phyloP scores from a whole-genome alignment of 2,797 vertebrate genomes.

The Poeciliopsis paucimaculata region DNA sequence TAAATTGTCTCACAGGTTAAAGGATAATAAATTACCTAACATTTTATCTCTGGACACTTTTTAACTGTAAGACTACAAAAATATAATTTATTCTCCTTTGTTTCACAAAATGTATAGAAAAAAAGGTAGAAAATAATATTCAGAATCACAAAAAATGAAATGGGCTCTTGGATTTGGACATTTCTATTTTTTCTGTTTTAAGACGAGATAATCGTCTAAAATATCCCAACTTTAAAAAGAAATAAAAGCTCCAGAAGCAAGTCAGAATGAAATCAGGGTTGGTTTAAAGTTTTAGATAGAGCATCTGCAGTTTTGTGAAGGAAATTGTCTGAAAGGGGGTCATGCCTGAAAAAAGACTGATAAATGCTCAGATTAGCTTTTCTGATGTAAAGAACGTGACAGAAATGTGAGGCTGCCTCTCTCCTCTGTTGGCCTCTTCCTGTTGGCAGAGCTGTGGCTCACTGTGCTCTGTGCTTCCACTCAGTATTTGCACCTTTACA shows the following conservation, averaged over 20 bases:
- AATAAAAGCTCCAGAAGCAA: not conserved
- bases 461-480: conserved; percentile 48
- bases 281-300: not conserved
- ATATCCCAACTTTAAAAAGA: not conserved
- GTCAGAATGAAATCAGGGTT: not conserved
- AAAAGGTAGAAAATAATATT: not conserved
- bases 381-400: conserved; percentile 14
- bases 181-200: not conserved
- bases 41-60: not conserved
- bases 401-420: not conserved
- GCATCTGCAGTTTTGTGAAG: not conserved
- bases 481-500: conserved; percentile 33
- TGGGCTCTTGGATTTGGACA: not conserved
- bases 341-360: conserved; percentile 13
- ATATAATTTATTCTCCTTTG: not conserved
- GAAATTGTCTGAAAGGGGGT: not conserved
- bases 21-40: not conserved
- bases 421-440: conserved; percentile 34
- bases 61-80: not conserved
- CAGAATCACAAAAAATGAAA: not conserved
- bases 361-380: conserved; percentile 38
- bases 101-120: not conserved
- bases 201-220: not conserved
- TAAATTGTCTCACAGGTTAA: not conserved
- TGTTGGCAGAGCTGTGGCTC: conserved; percentile 36